These are phyloP conservation scores for Hycleus cichorii DNA, from an alignment of 1,140 invertebrate species.

Conservation along the genomic window DNA sequence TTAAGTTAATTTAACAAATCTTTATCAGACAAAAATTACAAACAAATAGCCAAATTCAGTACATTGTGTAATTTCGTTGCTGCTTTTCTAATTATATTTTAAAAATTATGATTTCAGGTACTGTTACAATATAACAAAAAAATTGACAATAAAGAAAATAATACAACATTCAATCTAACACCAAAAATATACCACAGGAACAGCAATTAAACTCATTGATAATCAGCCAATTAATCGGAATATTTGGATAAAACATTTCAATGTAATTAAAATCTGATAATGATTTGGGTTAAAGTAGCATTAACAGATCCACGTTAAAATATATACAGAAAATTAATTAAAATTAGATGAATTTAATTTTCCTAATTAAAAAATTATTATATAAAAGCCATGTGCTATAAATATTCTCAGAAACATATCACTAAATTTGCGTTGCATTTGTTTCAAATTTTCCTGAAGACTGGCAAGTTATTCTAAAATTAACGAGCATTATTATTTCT, in stretches of 20 bases:
- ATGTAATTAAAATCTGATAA: constrained; percentile 12
- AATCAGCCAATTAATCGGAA: too few species aligned
- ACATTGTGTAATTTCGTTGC: too few species aligned
- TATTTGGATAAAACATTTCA: neutral
- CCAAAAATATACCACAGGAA: neutral
- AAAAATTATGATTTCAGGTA: too few species aligned
- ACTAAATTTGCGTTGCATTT: constrained; percentile 17
- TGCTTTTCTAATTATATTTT: too few species aligned
- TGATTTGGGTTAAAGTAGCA: constrained; percentile 7
- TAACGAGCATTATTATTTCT: constrained; percentile 1
- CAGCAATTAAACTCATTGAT: constrained; percentile 1
- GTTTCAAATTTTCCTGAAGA: neutral
- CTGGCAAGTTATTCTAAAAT: constrained; percentile 12
- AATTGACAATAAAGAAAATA: too few species aligned
- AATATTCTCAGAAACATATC: constrained; percentile 2
- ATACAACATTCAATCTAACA: too few species aligned
- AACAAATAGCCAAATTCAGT: too few species aligned
- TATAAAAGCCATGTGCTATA: too few species aligned
- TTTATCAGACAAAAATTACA: too few species aligned
- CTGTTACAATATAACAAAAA: too few species aligned
- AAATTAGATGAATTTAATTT: neutral
- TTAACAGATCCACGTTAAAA: constrained; percentile 1
- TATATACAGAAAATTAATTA: neutral
- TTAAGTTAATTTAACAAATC: too few species aligned
- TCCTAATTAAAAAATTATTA: too few species aligned